Evolutionary conservation across 2,113 vertebrate genomes (phyloP).

Genomic region (Indicator maculatus): DNA sequence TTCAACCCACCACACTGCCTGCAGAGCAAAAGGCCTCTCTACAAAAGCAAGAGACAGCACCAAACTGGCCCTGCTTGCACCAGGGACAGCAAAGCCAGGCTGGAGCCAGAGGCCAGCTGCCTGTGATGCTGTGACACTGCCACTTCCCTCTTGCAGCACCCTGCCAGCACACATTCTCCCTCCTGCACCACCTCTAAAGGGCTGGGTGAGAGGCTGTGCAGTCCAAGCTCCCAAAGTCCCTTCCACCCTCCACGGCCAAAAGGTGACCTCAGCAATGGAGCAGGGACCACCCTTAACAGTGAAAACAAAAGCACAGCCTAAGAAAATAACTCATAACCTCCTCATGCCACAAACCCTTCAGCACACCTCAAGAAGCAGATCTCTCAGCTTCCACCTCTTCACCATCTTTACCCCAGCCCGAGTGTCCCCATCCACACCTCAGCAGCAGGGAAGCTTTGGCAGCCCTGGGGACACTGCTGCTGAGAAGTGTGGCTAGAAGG

Average conservation of each 20-base stretch:
- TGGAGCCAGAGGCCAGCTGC: not conserved
- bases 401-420: accelerated
- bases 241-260: not conserved
- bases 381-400: not conserved
- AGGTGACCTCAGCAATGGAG: accelerated
- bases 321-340: not conserved
- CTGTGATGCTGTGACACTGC: accelerated
- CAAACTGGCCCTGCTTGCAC: accelerated
- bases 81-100: not conserved
- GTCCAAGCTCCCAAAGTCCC: not conserved
- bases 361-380: not conserved
- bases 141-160: accelerated
- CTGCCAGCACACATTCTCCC: not conserved
- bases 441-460: not conserved
- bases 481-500: no score
- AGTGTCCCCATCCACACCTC: not conserved
- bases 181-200: not conserved
- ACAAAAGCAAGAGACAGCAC: not conserved
- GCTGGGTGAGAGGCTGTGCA: not conserved
- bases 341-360: not conserved
- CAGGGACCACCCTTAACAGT: accelerated
- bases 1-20: no score
- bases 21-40: not conserved
- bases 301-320: not conserved
- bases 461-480: not conserved